These are phyloP conservation scores for Polyploca ridens DNA, from an alignment of 2,888 invertebrate species.

Conservation along the genomic window DNA sequence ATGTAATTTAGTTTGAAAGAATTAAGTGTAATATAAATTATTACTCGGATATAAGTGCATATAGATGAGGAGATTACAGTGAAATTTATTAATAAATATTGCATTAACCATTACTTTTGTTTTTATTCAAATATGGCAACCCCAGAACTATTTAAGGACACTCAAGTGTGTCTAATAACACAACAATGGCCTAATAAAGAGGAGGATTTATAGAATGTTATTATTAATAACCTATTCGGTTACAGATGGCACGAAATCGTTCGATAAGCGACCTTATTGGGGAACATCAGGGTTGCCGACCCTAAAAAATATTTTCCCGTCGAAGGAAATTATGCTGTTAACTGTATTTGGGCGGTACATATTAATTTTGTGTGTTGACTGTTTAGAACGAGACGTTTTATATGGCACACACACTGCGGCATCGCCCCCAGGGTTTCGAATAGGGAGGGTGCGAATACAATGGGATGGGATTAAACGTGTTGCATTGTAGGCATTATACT, in stretches of 20 bases:
- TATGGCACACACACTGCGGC: constrained; percentile 19
- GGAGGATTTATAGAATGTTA: constrained; percentile 51
- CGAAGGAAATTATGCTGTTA: constrained; percentile 62
- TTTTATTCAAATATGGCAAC: constrained; percentile 38
- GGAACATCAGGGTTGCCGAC: constrained; percentile 40
- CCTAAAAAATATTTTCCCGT: constrained; percentile 38
- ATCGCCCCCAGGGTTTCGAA: constrained; percentile 42
- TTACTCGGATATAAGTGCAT: constrained; percentile 77
- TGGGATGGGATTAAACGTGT: constrained; percentile 78
- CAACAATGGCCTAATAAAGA: constrained; percentile 63
- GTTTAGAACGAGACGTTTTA: constrained; percentile 40
- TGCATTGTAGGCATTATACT: constrained; percentile 75
- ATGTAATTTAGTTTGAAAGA: constrained; percentile 60
- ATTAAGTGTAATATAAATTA: constrained; percentile 82
- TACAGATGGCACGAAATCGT: constrained; percentile 42
- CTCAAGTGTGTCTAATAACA: constrained; percentile 60
- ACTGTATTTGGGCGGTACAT: constrained; percentile 75
- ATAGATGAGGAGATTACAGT: constrained; percentile 81
- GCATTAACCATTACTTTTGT: constrained; percentile 74
- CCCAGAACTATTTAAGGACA: constrained; percentile 51
- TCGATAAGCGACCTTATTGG: constrained; percentile 47
- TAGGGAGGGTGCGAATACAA: constrained; percentile 63
- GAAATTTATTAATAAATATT: constrained; percentile 84
- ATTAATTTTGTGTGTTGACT: constrained; percentile 76
- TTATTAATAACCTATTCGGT: constrained; percentile 45